Conservation (phyloP, 2,888 invertebrate species). For the Cerceris ruficornis region DNA sequence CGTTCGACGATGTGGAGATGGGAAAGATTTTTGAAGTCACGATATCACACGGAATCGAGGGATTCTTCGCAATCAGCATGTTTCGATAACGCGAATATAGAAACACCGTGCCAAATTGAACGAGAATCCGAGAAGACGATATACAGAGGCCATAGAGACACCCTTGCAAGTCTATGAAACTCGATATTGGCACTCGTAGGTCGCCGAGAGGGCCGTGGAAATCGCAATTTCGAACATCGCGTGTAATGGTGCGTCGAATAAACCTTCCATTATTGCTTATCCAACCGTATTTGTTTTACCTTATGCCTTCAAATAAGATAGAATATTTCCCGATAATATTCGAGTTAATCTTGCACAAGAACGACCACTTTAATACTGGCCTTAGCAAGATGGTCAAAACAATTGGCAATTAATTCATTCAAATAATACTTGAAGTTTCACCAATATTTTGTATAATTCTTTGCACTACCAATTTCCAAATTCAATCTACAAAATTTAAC, state of each 20-base stretch:
- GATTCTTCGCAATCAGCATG: constrained; percentile 6
- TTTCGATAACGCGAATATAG: constrained; percentile 53
- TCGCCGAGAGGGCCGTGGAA: constrained; percentile 40
- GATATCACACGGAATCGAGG: constrained; percentile 4
- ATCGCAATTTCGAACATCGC: constrained; percentile 58
- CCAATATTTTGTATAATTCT: no score
- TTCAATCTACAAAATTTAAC: no score
- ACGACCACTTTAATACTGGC: no score
- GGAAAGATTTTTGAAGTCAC: no score
- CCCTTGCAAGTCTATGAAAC: constrained; percentile 42
- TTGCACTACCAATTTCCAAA: no score
- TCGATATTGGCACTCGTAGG: constrained; percentile 58
- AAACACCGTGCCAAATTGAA: constrained; percentile 34
- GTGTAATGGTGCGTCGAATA: constrained; percentile 17
- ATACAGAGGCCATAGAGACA: constrained; percentile 33
- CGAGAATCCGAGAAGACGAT: constrained; percentile 23
- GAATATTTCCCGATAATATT: background rate
- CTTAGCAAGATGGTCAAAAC: no score
- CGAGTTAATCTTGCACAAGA: no score
- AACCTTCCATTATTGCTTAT: constrained; percentile 35
- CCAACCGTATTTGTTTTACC: constrained; percentile 11
- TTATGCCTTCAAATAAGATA: background rate
- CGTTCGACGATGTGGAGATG: no score
- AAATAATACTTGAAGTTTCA: no score
- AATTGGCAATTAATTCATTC: no score